Evolutionary conservation across 2,113 vertebrate genomes (phyloP), one percentile per base, ranked within the genome.

Genomic region (Tachuris rubrigastra): DNA sequence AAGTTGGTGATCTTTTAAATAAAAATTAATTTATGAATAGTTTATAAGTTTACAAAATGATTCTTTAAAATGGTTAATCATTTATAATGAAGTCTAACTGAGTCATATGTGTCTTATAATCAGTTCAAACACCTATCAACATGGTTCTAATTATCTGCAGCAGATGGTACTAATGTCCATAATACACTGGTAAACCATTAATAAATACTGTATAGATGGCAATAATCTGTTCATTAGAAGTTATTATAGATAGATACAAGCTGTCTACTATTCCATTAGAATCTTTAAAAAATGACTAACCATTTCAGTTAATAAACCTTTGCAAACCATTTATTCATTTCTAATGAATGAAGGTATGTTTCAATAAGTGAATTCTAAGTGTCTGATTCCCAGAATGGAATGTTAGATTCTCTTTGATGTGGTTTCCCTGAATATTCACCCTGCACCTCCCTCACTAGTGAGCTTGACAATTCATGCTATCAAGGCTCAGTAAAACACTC

Each of bases 271-370:
- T 85, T 94, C 67, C 42, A 24, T 77, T 82, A 33, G 10, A 76
- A 41, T 69, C 37, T 89, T 81, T 33, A 73, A 83, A 84, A 91
- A 79, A 81, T 92, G 2, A 33, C 44, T 89, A 78, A 78, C 62
- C 35, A 23, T 83, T 94, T 91, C 46, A 80, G 50, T 42, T 93
- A 87, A 94, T 94, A 95, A 91, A 90, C 31, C 50, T 79, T 69
- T 89, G 59, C 71, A 90, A 95, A 76, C 42, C 80, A 59, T 94
- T 76, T 93, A 53, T 80, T 24, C 12, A 72, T 89, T 87, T 94
- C 82, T 95, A 85, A 93, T 89, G 68, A 91, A 90, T 74, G 55
- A 72, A 91, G 52, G n/a, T 87, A 59, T 78, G 73, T 56, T 82
- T 53, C 60, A 89, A 82, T 94, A 92, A 91, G 66, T 60, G 85